Conservation (phyloP, 2,888 invertebrate genomes). For the Pheosia gnoma region DNA sequence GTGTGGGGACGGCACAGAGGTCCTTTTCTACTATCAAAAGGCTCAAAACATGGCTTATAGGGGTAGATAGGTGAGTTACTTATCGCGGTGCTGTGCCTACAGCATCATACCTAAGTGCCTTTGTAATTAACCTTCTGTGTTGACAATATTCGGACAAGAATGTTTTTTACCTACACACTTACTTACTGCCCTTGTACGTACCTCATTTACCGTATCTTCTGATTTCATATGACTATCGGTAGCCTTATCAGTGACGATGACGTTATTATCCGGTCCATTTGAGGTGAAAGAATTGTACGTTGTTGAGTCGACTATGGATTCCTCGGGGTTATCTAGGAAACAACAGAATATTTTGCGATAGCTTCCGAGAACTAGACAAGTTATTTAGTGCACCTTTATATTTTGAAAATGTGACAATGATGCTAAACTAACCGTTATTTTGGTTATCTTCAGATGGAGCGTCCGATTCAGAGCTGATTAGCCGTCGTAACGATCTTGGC, state of each 20-base stretch:
- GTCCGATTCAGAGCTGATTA: constrained; percentile 69
- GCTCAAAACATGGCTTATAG: too few species aligned
- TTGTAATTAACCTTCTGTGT: not conserved
- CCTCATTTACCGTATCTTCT: constrained; percentile 58
- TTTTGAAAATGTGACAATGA: not conserved
- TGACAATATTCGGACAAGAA: too few species aligned
- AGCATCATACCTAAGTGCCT: not conserved
- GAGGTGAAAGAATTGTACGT: constrained; percentile 60
- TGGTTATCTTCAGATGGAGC: constrained; percentile 51
- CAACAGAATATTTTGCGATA: too few species aligned
- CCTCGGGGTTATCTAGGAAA: constrained; percentile 45
- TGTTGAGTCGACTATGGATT: constrained; percentile 51
- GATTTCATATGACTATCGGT: constrained; percentile 40
- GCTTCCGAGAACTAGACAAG: too few species aligned
- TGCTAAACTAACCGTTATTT: constrained; percentile 45
- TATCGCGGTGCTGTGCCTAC: not conserved
- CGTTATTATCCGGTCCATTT: constrained; percentile 63
- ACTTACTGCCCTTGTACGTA: constrained; percentile 33
- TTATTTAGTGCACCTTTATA: too few species aligned
- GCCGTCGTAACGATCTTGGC: constrained; percentile 63
- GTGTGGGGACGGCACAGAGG: too few species aligned
- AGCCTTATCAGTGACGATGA: constrained; percentile 40
- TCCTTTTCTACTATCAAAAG: too few species aligned
- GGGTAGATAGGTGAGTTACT: too few species aligned
- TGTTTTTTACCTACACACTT: too few species aligned